A percentile compares a stretch with the other conserved stretches of the same genome.
These are phyloP conservation scores for Rhinoptilus africanus DNA, from an alignment of 2,113 vertebrate genomes.

Conservation along the genomic window DNA sequence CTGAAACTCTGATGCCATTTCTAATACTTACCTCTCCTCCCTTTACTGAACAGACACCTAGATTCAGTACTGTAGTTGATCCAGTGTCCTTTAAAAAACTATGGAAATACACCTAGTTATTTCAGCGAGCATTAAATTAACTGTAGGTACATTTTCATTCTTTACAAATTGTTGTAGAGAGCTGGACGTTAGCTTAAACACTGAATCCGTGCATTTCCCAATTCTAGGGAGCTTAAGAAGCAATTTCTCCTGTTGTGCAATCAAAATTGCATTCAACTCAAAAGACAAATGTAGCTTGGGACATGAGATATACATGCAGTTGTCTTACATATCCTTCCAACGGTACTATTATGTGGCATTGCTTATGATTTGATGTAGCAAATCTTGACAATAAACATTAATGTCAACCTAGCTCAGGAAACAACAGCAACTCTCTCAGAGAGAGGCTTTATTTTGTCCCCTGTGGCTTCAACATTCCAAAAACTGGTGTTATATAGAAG, in stretches of 20 bases:
- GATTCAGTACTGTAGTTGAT: background rate
- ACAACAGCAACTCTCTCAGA: background rate
- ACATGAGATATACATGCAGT: background rate
- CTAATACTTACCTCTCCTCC: background rate
- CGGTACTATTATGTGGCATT: background rate
- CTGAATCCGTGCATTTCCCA: background rate
- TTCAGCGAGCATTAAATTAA: background rate
- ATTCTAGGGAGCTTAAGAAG: background rate
- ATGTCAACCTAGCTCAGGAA: background rate
- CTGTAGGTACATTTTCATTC: background rate
- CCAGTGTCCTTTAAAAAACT: background rate
- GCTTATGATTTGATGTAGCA: background rate
- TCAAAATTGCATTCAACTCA: background rate
- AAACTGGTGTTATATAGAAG: background rate
- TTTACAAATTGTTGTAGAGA: background rate
- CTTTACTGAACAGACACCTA: background rate
- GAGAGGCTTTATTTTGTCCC: background rate
- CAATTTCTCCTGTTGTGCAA: background rate
- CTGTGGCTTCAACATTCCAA: background rate
- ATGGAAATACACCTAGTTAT: background rate
- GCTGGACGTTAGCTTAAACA: background rate
- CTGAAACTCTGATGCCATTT: background rate
- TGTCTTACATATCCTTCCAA: background rate
- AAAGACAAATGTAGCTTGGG: background rate
- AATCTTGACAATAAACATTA: background rate